Percentiles rank a stretch among this genome's conserved stretches.
phyloP scores from a whole-genome alignment of 2,113 vertebrate species.

The Corythoichthys haematopterus region DNA sequence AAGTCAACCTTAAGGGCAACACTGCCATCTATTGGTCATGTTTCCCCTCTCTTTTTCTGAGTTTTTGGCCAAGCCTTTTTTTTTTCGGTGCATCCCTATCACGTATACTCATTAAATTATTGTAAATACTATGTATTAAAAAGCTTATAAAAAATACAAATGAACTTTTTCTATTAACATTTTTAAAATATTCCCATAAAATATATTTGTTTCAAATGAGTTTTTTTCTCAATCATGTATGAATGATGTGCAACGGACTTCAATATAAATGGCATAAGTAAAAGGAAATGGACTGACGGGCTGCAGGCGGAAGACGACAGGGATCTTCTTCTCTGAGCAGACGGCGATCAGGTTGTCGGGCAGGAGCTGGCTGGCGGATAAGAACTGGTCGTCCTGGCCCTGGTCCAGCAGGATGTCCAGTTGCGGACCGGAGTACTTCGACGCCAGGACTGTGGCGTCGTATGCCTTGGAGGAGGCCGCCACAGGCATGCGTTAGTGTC shows the following conservation, averaged over 20 bases:
- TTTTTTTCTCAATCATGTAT: not conserved
- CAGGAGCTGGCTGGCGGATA: constrained; percentile 84
- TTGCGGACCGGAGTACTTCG: constrained; percentile 76
- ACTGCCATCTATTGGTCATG: no score
- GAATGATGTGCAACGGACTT: not conserved
- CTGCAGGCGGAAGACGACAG: constrained; percentile 88
- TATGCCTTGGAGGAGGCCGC: constrained; percentile 69
- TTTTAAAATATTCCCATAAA: no score
- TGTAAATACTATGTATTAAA: no score
- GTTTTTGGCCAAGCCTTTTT: no score
- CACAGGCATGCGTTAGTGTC: not conserved
- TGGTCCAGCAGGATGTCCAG: constrained; percentile 94
- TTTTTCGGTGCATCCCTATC: no score
- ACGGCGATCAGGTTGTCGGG: constrained; percentile 92
- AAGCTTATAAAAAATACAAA: no score
- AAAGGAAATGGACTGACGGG: constrained; percentile 72
- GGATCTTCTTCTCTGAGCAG: constrained; percentile 86
- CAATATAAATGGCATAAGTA: not conserved
- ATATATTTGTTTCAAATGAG: not conserved
- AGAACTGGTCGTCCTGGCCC: constrained; percentile 92
- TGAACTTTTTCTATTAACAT: no score
- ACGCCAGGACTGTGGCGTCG: constrained; percentile 83
- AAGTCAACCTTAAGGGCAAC: no score
- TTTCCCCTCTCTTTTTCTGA: no score
- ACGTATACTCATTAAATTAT: no score